Conservation (phyloP, 2,113 vertebrate species). For the Machaerirhynchus nigripectus region DNA sequence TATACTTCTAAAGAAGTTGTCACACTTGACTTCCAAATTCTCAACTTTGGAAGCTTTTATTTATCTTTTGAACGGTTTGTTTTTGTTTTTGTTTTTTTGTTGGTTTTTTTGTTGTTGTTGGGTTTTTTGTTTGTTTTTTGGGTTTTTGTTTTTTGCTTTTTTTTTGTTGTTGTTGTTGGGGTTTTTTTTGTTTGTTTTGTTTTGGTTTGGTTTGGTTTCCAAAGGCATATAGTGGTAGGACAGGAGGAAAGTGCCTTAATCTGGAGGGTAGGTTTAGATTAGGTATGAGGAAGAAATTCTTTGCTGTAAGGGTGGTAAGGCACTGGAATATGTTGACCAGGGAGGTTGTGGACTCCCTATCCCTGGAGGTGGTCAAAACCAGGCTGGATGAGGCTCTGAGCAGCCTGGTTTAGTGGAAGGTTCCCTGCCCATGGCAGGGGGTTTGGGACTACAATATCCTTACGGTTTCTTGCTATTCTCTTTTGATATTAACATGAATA, state of each 20-base stretch:
- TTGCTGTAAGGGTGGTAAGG: neutral
- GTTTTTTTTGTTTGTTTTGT: too few species aligned
- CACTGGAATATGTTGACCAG: neutral
- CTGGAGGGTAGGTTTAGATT: neutral
- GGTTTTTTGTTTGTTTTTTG: too few species aligned
- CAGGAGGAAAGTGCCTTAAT: neutral
- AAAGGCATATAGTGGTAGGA: neutral
- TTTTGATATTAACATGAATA: neutral
- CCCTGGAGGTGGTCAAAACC: neutral
- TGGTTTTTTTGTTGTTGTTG: too few species aligned
- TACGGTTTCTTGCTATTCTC: neutral
- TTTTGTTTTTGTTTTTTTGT: too few species aligned
- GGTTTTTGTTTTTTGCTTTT: too few species aligned
- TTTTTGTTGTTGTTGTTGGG: too few species aligned
- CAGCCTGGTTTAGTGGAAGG: neutral
- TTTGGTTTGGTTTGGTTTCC: too few species aligned
- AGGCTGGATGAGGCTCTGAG: neutral
- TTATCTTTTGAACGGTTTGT: neutral
- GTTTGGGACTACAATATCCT: neutral
- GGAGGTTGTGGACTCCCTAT: neutral
- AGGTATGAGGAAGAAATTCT: neutral
- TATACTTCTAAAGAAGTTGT: neutral
- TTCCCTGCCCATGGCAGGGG: neutral
- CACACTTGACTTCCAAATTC: neutral
- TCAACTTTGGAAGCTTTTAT: neutral